phyloP scores from a whole-genome alignment of 2,888 invertebrate genomes.

The Lucinisca nassula region DNA sequence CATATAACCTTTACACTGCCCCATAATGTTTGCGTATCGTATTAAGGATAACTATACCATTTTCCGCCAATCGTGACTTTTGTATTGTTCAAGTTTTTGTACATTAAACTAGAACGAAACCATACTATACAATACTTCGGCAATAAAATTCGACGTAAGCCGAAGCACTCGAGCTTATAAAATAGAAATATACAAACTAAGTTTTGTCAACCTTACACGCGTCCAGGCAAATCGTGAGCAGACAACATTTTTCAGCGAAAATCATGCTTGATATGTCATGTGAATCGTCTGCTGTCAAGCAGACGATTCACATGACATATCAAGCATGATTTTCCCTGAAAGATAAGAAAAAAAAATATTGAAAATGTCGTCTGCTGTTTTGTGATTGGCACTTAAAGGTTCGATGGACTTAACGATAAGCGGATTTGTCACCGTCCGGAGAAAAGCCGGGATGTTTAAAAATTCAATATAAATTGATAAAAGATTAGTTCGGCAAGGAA shows the following conservation, averaged over 20 bases:
- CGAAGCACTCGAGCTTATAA: neutral
- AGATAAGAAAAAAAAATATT: too few species aligned
- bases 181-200: neutral
- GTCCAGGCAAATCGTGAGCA: neutral
- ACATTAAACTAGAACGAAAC: neutral
- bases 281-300: too few species aligned
- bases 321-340: too few species aligned
- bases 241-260: too few species aligned
- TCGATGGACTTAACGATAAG: too few species aligned
- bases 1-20: too few species aligned
- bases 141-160: too few species aligned
- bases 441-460: neutral
- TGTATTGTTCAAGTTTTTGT: neutral
- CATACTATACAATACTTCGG: neutral
- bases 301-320: too few species aligned
- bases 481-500: constrained; percentile 3
- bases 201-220: neutral
- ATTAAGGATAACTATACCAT: constrained; percentile 4
- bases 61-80: too few species aligned
- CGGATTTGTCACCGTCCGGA: neutral
- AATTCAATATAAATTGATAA: neutral
- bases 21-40: neutral
- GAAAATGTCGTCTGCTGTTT: too few species aligned
- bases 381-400: too few species aligned
- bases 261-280: too few species aligned